Evolutionary conservation across 2,888 invertebrate genomes (phyloP).

Genomic region (Nudaria mundana): DNA sequence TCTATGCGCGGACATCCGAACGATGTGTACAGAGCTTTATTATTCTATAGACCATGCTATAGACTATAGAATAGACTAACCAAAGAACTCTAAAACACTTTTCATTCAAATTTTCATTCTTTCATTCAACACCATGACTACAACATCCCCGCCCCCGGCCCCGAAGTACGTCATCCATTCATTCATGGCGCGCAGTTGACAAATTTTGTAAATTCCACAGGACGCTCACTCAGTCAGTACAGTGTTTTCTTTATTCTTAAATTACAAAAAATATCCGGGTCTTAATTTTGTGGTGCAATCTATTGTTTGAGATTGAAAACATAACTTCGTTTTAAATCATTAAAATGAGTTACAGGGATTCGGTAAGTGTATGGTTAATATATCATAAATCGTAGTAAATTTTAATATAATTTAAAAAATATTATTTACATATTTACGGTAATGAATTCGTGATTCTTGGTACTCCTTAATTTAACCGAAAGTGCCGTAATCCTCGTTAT

Average conservation of each 20-base stretch:
- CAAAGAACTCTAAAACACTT: too few relatives aligned
- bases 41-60: too few relatives aligned
- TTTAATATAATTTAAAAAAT: background rate
- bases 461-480: background rate
- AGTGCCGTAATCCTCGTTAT: background rate
- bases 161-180: too few relatives aligned
- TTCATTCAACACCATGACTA: too few relatives aligned
- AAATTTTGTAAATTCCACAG: conserved; percentile 22
- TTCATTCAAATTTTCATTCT: too few relatives aligned
- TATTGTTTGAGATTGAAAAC: too few relatives aligned
- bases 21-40: too few relatives aligned
- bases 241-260: conserved; percentile 11
- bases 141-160: too few relatives aligned
- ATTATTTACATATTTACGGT: background rate
- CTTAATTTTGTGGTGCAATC: conserved; percentile 1
- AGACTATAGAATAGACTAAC: too few relatives aligned
- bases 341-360: conserved; percentile 68
- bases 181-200: conserved; percentile 29
- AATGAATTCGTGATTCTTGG: background rate
- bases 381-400: background rate
- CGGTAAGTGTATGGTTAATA: conserved; percentile 44
- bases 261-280: conserved; percentile 3
- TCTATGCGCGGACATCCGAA: too few relatives aligned
- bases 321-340: conserved; percentile 7
- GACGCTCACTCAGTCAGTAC: too few relatives aligned